These are phyloP conservation scores for Anhinga anhinga DNA, from an alignment of 2,113 vertebrate genomes.

Conservation along the genomic window DNA sequence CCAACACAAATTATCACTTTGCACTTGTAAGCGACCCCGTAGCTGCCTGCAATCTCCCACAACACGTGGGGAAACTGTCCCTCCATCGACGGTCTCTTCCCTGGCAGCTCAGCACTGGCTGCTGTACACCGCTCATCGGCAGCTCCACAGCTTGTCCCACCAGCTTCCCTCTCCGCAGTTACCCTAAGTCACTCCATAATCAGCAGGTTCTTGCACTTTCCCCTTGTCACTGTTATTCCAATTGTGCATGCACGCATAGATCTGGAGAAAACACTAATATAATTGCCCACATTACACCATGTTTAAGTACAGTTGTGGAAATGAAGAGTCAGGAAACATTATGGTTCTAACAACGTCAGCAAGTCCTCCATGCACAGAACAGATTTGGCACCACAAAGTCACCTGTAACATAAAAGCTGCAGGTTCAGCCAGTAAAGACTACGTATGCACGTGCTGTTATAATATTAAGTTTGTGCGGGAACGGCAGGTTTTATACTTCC, in stretches of 20 bases:
- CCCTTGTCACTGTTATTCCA: neutral
- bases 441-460: neutral
- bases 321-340: neutral
- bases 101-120: neutral
- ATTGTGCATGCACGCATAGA: accelerated
- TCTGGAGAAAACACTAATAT: neutral
- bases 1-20: neutral
- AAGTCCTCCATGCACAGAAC: neutral
- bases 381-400: neutral
- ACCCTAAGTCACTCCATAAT: accelerated
- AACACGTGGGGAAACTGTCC: accelerated
- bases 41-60: neutral
- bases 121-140: accelerated
- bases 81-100: neutral
- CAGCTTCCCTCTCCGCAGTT: neutral
- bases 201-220: neutral
- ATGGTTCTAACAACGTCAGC: neutral
- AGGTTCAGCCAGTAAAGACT: neutral
- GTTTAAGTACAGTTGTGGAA: neutral
- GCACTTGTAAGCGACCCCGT: neutral
- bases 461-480: neutral
- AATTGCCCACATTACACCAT: too few species aligned
- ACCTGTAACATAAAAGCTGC: neutral
- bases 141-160: neutral
- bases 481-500: neutral